Evolutionary conservation across 2,797 vertebrate genomes (phyloP).

Genomic region (Okamejei kenojei): DNA sequence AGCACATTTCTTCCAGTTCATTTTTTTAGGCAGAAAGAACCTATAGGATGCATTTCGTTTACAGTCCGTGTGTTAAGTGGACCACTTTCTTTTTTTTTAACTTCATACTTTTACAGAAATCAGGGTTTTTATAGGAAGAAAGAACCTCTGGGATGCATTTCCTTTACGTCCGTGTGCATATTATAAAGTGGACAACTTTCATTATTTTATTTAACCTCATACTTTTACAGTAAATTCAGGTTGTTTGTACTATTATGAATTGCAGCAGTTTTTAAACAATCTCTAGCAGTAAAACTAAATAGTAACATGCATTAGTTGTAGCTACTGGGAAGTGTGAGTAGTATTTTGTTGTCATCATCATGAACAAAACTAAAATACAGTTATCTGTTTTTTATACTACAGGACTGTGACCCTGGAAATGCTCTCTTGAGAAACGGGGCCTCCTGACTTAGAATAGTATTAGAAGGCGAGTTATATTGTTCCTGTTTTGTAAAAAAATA

Average conservation of each 20-base stretch:
- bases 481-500: conserved; percentile 15
- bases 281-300: background rate
- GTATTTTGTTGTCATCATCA: background rate
- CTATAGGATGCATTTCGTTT: background rate
- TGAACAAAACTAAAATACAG: conserved; percentile 13
- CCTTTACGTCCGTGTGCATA: too few relatives aligned
- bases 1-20: background rate
- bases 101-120: background rate
- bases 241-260: background rate
- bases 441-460: background rate
- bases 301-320: background rate
- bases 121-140: too few relatives aligned
- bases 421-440: conserved; percentile 11
- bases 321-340: conserved; percentile 28
- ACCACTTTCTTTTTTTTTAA: background rate
- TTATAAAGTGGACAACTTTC: too few relatives aligned
- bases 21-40: background rate
- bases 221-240: background rate
- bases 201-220: background rate
- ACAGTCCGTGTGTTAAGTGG: background rate
- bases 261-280: background rate
- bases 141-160: too few relatives aligned
- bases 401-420: background rate
- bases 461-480: conserved; percentile 19
- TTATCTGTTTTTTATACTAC: conserved; percentile 35